Percentiles rank a stretch among this genome's conserved stretches.
Conservation (phyloP, 2,113 vertebrate species). For the Amphiprion ocellaris region DNA sequence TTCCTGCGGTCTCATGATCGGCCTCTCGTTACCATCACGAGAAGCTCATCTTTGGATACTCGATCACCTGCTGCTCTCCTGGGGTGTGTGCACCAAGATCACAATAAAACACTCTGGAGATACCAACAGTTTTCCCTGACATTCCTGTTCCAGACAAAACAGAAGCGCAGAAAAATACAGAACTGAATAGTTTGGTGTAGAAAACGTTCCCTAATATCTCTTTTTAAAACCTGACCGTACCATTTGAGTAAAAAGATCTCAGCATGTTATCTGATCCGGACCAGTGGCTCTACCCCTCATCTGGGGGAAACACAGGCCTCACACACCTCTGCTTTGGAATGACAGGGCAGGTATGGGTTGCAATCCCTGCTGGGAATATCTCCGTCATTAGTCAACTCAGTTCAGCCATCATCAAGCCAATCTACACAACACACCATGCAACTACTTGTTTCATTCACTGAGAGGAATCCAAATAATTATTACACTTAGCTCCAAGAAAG, state of each 20-base stretch:
- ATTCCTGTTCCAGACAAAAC: not conserved
- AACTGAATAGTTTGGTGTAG: not conserved
- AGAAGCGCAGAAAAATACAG: not conserved
- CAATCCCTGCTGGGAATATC: constrained; percentile 1
- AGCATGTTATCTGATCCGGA: constrained; percentile 1
- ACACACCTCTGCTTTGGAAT: not conserved
- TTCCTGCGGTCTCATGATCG: constrained; percentile 19
- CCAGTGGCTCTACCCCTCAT: not conserved
- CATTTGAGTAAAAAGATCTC: not conserved
- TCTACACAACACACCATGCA: not conserved
- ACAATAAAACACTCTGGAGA: not conserved
- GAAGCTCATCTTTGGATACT: constrained; percentile 2
- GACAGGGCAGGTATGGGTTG: not conserved
- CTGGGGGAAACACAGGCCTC: not conserved
- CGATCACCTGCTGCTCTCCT: constrained; percentile 2
- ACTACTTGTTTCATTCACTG: too few relatives aligned
- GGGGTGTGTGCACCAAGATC: not conserved
- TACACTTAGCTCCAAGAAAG: too few relatives aligned
- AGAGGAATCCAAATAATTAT: too few relatives aligned
- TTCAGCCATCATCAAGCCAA: not conserved
- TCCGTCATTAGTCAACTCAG: not conserved
- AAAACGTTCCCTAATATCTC: not conserved
- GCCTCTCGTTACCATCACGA: constrained; percentile 15
- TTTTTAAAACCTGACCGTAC: not conserved
- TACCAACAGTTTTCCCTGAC: constrained; percentile 2